Base-by-base conservation (phyloP, 2,888 invertebrate species). In the Dioctria linearis region DNA sequence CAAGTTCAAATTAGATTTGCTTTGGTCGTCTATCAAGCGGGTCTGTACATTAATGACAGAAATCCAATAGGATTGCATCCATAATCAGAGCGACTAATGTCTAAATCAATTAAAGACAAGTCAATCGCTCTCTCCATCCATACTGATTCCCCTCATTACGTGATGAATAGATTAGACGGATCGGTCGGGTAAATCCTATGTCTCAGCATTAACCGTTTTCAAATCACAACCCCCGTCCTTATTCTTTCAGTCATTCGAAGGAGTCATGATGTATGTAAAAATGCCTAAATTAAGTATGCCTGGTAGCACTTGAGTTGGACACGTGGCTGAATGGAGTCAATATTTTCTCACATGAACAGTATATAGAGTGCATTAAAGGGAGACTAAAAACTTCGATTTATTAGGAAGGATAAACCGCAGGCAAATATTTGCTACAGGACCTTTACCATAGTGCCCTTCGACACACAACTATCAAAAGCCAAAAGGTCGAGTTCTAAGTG, bases 371-470 rank as follows among this genome's bases (percentile, higher is more conserved):
- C 63, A 71, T 63, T 63, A 25, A 65, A 66, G 73, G 75, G 49
- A 67, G 54, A n/a, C 46, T 25, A 69, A 57, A 59, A 25, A 61
- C 59, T 79, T 79, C 81, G 81, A 79, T 79, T 63, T 75, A 81
- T 81, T 65, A 67, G 61, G 49, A 61, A 66, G 78, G 25, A 25
- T 25, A 25, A 25, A 43, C 65, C 61, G 61, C 73, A 81, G 79
- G 67, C 81, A 81, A 81, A 81, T 81, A 81, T 81, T 81, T 81
- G 81, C 67, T 42, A 79, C 65, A 75, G 81, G 59, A 66, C 75
- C 81, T 79, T 40, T 51, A 13, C 11, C 6, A 25, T 25, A 65
- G 71, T 79, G 75, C 57, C 81, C 79, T 73, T 75, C 73, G 75
- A 81, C 75, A 73, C 61, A 61, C 46, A 81, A 81, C 75, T 73